Evolutionary conservation across 2,113 vertebrate species (phyloP), one percentile per base, ranked within the genome.

Genomic region (Ariopsis seemanni): DNA sequence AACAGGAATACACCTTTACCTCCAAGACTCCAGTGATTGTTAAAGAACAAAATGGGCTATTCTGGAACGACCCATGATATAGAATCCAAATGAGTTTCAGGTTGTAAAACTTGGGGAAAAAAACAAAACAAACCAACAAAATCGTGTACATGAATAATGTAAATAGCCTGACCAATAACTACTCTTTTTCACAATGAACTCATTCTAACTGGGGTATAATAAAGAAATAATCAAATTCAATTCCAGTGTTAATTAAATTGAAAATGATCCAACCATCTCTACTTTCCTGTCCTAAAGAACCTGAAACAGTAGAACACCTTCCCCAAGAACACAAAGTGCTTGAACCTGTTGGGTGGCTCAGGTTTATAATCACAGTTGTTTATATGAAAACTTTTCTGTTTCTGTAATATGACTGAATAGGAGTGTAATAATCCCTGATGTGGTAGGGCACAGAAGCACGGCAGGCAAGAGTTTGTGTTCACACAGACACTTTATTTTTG

Each of bases 331-430:
- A 11, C 4, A 82, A 82, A 82, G n/a, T 22, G n/a, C 7, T 71
- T 34, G 0, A 72, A 84, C 83, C 67, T 57, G 65, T 71, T 72
- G 27, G 30, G 22, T 42, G 9, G 11, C 22, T 83, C 22, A 17
- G 20, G 42, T 25, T 83, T 83, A 83, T 50, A 52, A 1, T 83
- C 22, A 83, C 20, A 52, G 17, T 25, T 83, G 81, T 67, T 83
- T 83, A 60, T 65, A 15, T 14, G 7, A 83, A 53, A 52, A 27
- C 25, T 1, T 6, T 78, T 78, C 25, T 55, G n/a, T 10, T 84
- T 52, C 50, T 48, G 22, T 50, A 25, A 52, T 74, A 74, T 42
- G 69, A 15, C 18, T 34, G 7, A 42, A 30, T 71, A 34, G 8
- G 6, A 30, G 30, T 1, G 30, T 30, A 30, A 1, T 30, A 30